These are phyloP conservation scores for Arge pagana DNA, from an alignment of 2,888 invertebrate species.

Conservation along the genomic window DNA sequence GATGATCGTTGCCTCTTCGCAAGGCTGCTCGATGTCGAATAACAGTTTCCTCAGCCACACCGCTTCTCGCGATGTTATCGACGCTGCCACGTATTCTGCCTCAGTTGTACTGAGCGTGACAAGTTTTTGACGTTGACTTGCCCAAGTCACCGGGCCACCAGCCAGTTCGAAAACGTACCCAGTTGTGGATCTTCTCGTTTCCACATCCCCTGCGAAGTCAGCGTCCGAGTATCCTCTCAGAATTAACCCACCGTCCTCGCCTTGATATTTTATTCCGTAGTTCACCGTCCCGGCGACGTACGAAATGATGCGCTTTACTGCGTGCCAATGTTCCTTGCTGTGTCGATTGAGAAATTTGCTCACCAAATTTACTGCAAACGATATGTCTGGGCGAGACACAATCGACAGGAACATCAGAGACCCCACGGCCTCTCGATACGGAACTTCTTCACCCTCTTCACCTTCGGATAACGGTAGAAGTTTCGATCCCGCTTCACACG, in stretches of 20 bases:
- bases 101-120: constrained; percentile 2
- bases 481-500: too few relatives aligned
- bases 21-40: not conserved
- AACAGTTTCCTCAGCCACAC: not conserved
- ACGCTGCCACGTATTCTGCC: not conserved
- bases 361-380: constrained; percentile 29
- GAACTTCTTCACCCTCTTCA: too few relatives aligned
- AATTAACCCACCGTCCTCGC: not conserved
- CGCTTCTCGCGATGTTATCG: not conserved
- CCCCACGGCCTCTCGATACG: too few relatives aligned
- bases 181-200: not conserved
- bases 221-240: constrained; percentile 25
- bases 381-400: constrained; percentile 31
- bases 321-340: constrained; percentile 28
- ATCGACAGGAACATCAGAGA: constrained; percentile 29
- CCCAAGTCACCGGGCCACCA: not conserved
- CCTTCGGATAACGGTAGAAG: too few relatives aligned
- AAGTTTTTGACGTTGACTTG: not conserved
- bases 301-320: constrained; percentile 19
- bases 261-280: not conserved
- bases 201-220: constrained; percentile 1
- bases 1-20: not conserved
- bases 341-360: constrained; percentile 28
- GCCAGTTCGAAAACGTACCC: not conserved
- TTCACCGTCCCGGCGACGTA: not conserved